Evolutionary conservation across 2,113 vertebrate species (phyloP), one percentile per base, ranked within the genome.

Genomic region (Hemichromis elongatus): DNA sequence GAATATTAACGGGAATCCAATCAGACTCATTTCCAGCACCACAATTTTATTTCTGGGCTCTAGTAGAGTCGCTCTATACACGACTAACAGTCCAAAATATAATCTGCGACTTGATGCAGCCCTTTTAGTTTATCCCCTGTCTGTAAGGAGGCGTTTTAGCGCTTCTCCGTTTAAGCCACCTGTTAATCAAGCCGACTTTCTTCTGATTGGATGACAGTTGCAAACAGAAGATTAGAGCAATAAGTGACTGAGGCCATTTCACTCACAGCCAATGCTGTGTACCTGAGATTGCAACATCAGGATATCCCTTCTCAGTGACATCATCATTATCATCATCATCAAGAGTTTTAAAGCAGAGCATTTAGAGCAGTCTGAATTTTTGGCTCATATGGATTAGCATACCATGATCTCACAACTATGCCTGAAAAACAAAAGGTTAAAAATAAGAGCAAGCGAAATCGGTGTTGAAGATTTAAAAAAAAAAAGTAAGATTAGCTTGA

Each of bases 401-500:
- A 73, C 68, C 24, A 28, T 30, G 16, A 73, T 28, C 45, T 75
- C 26, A 52, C 47, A 0, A 26, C 18, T 50, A 52, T 52, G 9
- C 0, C 4, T 75, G 26, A 33, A 33, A 52, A 52, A 52, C 18
- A 52, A 52, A 75, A 52, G 45, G 26, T 75, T 45, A 70, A 70
- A 45, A 70, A 45, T 11, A 18, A 40, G 21, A 70, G 8, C 66
- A 75, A 52, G 5, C 8, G 45, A 63, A 78, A 78, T 9, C 0
- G 0, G 37, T 6, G 7, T 47, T 63, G 10, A 55, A 52, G 80
- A 54, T 57, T n/a, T n/a, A n/a, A 66, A 63, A 30, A 35, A 12
- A 81, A 88, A 83, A 75, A 73, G 3, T 33, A 30, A 55, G 5
- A 42, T 68, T 56, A 79, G 68, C 54, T 79, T 90, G 56, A 85